These are phyloP conservation scores for Edolisoma coerulescens DNA, from an alignment of 2,113 vertebrate genomes.

Conservation along the genomic window DNA sequence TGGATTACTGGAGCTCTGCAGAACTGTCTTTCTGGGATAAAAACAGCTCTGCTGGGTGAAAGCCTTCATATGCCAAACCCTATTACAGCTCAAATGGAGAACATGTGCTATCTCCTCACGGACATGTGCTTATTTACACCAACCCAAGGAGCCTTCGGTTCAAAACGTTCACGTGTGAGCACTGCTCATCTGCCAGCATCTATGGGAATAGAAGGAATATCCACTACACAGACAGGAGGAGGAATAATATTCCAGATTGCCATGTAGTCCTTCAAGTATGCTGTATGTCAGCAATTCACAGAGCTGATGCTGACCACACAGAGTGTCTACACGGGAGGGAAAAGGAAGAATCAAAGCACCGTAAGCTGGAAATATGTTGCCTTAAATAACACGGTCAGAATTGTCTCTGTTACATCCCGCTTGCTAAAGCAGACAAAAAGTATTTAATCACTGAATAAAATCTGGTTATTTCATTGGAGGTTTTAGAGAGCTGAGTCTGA, in stretches of 20 bases:
- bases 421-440: neutral
- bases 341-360: neutral
- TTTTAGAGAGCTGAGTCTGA: neutral
- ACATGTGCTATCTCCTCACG: neutral
- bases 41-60: neutral
- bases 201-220: neutral
- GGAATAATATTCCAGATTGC: neutral
- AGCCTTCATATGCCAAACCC: neutral
- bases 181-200: neutral
- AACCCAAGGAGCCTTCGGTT: neutral
- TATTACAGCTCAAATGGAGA: neutral
- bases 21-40: neutral
- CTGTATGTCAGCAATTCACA: neutral
- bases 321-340: neutral
- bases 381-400: neutral
- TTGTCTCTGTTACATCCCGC: neutral
- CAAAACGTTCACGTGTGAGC: neutral
- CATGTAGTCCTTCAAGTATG: neutral
- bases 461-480: neutral
- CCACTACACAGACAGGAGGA: neutral
- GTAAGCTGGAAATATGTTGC: neutral
- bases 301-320: neutral
- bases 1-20: neutral
- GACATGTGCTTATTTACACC: neutral
- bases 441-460: neutral